Percentiles rank a stretch among this genome's conserved stretches.
These are phyloP conservation scores for Chrysoperla carnea DNA, from an alignment of 1,140 invertebrate species.

Conservation along the genomic window DNA sequence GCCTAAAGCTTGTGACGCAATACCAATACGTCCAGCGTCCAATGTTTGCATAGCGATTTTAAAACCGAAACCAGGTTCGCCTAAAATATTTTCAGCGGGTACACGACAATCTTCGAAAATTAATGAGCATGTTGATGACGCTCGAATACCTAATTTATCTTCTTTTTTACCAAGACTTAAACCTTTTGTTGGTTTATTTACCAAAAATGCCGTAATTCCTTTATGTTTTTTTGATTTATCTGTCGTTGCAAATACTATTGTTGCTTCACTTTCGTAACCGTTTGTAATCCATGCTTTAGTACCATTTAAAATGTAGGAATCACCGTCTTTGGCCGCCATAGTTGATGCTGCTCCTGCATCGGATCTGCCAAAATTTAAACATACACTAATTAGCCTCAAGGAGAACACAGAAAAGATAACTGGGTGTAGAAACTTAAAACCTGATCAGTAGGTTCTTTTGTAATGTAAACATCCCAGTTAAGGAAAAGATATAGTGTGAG, in stretches of 20 bases:
- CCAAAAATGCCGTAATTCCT: constrained; percentile 24
- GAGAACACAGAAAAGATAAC: too few relatives aligned
- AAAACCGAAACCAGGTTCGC: constrained; percentile 50
- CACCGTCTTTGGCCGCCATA: constrained; percentile 34
- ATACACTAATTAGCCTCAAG: too few relatives aligned
- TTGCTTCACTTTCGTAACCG: constrained; percentile 47
- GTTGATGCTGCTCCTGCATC: constrained; percentile 63
- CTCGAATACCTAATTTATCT: constrained; percentile 54
- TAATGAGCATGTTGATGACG: constrained; percentile 55
- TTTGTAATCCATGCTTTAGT: constrained; percentile 70
- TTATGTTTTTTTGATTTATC: constrained; percentile 54
- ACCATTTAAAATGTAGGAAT: constrained; percentile 54
- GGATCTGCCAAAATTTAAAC: constrained; percentile 5
- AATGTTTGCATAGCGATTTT: constrained; percentile 71
- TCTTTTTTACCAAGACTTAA: constrained; percentile 44
- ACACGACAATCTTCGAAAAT: constrained; percentile 55
- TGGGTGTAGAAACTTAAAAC: too few relatives aligned
- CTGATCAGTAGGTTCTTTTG: too few relatives aligned
- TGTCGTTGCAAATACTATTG: constrained; percentile 56
- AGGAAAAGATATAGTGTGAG: too few relatives aligned
- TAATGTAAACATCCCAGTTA: too few relatives aligned
- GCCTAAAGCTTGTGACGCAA: constrained; percentile 66
- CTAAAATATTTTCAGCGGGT: constrained; percentile 41
- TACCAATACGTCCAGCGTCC: constrained; percentile 64
- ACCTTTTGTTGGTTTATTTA: constrained; percentile 20